Evolutionary conservation across 2,797 vertebrate species (phyloP).

Genomic region (Molossus alvarezi): DNA sequence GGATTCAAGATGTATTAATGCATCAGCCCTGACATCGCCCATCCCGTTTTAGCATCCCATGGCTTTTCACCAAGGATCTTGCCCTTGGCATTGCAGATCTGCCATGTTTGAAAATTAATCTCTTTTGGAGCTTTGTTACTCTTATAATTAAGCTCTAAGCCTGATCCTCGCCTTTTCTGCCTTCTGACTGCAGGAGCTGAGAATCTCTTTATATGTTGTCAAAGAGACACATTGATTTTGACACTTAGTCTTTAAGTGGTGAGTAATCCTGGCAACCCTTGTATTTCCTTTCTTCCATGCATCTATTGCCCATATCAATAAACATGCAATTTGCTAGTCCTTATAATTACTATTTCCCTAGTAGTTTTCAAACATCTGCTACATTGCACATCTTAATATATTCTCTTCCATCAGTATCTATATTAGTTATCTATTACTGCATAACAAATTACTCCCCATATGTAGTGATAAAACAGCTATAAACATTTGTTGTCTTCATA

Average conservation of each 20-base stretch:
- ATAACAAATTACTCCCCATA: neutral
- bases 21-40: neutral
- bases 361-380: neutral
- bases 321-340: neutral
- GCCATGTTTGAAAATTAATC: neutral
- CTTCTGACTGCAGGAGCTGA: neutral
- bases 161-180: neutral
- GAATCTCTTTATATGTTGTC: neutral
- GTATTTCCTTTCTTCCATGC: neutral
- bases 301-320: neutral
- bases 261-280: neutral
- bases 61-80: neutral
- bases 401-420: neutral
- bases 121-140: neutral
- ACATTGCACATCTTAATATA: neutral
- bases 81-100: neutral
- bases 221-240: neutral
- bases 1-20: neutral
- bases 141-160: neutral
- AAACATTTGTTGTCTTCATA: neutral
- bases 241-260: neutral
- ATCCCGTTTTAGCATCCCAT: neutral
- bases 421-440: neutral
- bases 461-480: neutral
- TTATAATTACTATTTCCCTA: neutral